Conservation (phyloP, 2,113 vertebrate species). For the Pseudorasbora parva region DNA sequence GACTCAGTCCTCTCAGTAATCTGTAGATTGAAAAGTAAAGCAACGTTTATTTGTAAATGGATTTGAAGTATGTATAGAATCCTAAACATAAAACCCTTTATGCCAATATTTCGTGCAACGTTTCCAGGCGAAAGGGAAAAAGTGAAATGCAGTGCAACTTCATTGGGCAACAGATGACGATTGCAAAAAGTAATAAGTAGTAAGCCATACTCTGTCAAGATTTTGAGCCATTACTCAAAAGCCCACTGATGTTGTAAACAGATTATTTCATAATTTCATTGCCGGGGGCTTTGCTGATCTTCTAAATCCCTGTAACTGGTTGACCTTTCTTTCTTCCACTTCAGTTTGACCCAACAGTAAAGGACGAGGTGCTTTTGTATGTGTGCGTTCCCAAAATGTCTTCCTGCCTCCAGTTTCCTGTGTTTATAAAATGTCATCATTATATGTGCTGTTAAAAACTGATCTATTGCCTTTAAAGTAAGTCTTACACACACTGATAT, state of each 20-base stretch:
- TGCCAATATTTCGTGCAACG: neutral
- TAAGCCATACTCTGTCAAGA: neutral
- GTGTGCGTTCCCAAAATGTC: neutral
- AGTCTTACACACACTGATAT: neutral
- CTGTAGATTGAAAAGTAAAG: slow-evolving; percentile 65
- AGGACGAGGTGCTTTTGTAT: neutral
- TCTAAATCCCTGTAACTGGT: neutral
- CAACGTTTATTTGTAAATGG: neutral
- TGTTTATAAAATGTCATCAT: neutral
- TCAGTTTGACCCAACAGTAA: neutral
- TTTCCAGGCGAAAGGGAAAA: neutral
- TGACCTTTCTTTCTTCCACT: neutral
- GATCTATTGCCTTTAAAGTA: neutral
- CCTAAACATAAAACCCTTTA: neutral
- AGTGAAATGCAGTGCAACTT: neutral
- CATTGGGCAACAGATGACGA: neutral
- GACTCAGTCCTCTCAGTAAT: slow-evolving; percentile 84
- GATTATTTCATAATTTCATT: neutral
- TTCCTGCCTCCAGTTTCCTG: neutral
- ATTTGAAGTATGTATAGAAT: neutral
- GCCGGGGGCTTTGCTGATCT: neutral
- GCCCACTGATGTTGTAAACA: slow-evolving; percentile 9
- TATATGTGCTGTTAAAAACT: neutral
- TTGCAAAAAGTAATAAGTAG: slow-evolving; percentile 21
- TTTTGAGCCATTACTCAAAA: neutral